Base-by-base conservation (phyloP, 1,140 invertebrate species). In the Mercenaria mercenaria region DNA sequence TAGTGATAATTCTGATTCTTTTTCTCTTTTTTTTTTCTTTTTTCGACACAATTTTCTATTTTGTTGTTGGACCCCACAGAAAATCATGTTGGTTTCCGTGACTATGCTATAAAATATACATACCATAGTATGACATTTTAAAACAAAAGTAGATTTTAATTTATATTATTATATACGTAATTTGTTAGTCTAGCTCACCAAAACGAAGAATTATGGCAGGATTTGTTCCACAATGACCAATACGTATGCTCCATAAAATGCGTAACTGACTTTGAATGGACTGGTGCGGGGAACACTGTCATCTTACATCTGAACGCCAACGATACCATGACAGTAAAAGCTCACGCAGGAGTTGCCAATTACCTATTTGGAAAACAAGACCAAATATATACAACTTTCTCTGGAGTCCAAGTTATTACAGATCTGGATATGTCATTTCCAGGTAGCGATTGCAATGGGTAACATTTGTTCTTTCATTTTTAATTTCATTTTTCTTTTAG, bases 321-420 rank as follows among this genome's bases (percentile, higher is more conserved):
- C 10, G 79, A 82, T 82, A 59, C 29, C 4, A 41, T 82, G 20
- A 34, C 50, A 8, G 52, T 82, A 0, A 82, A 82, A 39, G 37
- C 74, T 8, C 74, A 29, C 13, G 18, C 79, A 4, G 32, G 37
- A 26, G 29, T 20, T 37, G 23, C 15, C 23, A 82, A 61, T 43
- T 32, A 61, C 29, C 34, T 82, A 4, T 82, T 37, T 61, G 79
- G 79, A 29, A 34, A 15, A 15, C 29, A n/a, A 1, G 79, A 82
- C 32, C 32, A 82, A 0, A 82, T 82, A 82, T 82, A 61, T 39
- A 61, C 50, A 32, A 59, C 79, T 0, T 82, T 82, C 41, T 82
- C 79, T 32, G 79, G 79, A 15, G 50, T 32, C 18, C 10, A 77
- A 29, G 29, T 77, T 77, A 77, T 77, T 11, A 23, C 74, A 1